Percentiles rank a stretch among this genome's conserved stretches.
Evolutionary conservation across 2,888 invertebrate genomes (phyloP).

Genomic region (Macroteleia sp.): DNA sequence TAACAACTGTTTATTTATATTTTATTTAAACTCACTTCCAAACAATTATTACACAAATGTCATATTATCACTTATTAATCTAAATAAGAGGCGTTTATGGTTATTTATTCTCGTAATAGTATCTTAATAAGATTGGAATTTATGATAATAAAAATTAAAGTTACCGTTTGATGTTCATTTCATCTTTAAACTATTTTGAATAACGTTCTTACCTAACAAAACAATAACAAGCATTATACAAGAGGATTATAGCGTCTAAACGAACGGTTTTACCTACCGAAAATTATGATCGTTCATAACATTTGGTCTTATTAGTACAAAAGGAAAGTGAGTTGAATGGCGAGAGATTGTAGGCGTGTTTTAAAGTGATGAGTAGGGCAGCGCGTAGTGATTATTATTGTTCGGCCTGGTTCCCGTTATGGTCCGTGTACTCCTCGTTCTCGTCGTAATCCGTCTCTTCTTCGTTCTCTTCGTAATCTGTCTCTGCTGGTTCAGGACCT

Average conservation of each 20-base stretch:
- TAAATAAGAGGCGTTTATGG: no score
- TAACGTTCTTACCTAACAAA: no score
- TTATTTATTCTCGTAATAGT: no score
- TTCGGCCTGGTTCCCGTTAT: conserved; percentile 81
- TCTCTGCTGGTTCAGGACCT: conserved; percentile 86
- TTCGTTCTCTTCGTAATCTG: conserved; percentile 86
- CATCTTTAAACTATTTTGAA: no score
- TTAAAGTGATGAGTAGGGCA: conserved; percentile 73
- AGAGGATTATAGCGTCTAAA: conserved; percentile 8
- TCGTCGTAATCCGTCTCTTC: conserved; percentile 80
- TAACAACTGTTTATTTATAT: no score
- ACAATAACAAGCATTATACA: conserved; percentile 23
- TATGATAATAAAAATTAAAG: no score
- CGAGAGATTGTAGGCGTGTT: conserved; percentile 57
- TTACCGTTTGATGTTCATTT: no score
- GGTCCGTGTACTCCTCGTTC: conserved; percentile 86
- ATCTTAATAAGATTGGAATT: no score
- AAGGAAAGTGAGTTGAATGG: conserved; percentile 67
- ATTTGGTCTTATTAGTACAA: conserved; percentile 68
- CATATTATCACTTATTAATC: no score
- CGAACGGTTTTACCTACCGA: conserved; percentile 61
- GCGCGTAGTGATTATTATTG: conserved; percentile 77
- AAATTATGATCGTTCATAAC: conserved; percentile 48
- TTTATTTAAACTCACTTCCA: no score
- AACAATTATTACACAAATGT: no score